Evolutionary conservation across 1,140 invertebrate genomes (phyloP).

Genomic region (Eufriesea mexicana): DNA sequence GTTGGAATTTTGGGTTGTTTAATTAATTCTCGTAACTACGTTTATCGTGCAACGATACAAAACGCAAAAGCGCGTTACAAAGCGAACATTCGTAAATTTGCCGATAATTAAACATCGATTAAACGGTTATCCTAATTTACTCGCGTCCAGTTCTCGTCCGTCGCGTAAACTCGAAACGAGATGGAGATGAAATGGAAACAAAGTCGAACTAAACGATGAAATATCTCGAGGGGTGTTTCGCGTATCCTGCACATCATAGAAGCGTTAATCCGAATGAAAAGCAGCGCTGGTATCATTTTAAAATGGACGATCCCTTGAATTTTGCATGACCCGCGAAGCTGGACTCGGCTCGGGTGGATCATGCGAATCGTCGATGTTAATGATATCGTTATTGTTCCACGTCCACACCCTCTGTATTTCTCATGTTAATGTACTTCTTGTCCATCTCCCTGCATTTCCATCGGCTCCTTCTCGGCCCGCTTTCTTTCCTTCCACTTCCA

Average conservation of each 20-base stretch:
- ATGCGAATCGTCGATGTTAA: not conserved
- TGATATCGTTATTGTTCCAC: not conserved
- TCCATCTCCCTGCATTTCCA: not conserved
- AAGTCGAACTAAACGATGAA: no score
- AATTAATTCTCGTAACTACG: no score
- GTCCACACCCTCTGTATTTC: not conserved
- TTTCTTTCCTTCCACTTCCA: not conserved
- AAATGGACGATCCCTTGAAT: not conserved
- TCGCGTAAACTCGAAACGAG: no score
- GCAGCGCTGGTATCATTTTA: not conserved
- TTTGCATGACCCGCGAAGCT: not conserved
- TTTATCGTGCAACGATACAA: no score
- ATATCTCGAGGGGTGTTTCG: no score
- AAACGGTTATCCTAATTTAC: no score
- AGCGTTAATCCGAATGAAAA: not conserved
- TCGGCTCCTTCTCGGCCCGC: not conserved
- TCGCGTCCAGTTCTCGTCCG: no score
- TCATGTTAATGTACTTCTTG: conserved; percentile 24
- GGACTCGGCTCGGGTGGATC: not conserved
- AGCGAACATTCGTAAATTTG: no score
- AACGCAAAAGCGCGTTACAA: no score
- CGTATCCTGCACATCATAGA: not conserved
- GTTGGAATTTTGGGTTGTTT: no score
- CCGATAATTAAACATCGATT: no score
- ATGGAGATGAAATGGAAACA: no score